Percentiles rank a stretch among this genome's conserved stretches.
These are phyloP conservation scores for Lucinisca nassula DNA, from an alignment of 2,888 invertebrate genomes.

Conservation along the genomic window DNA sequence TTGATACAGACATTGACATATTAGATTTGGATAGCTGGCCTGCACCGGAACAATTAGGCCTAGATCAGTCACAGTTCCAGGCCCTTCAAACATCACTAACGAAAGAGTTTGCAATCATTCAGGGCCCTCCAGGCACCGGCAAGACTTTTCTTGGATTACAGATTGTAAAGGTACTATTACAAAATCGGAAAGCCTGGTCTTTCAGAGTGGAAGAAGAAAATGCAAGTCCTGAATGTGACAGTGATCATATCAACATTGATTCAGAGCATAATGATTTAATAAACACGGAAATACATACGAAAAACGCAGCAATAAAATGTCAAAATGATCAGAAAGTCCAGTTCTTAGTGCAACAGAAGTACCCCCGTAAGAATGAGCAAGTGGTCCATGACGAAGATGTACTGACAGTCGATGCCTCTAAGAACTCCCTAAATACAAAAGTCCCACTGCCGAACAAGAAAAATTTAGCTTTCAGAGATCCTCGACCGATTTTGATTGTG, in stretches of 20 bases:
- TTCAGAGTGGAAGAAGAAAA: not conserved
- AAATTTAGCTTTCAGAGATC: constrained; percentile 9
- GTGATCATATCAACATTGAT: no score
- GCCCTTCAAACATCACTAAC: constrained; percentile 83
- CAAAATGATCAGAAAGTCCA: no score
- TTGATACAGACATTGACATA: not conserved
- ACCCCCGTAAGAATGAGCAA: no score
- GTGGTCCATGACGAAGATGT: no score
- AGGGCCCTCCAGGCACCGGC: constrained; percentile 95
- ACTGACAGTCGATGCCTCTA: no score
- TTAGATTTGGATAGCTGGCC: constrained; percentile 79
- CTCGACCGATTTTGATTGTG: constrained; percentile 84
- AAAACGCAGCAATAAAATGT: no score
- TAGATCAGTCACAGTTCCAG: constrained; percentile 83
- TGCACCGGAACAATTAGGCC: constrained; percentile 65
- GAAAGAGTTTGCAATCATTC: constrained; percentile 84
- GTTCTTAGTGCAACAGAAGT: no score
- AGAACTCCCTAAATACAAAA: no score
- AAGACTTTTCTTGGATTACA: constrained; percentile 94
- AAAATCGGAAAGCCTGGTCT: constrained; percentile 88
- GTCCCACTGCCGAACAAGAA: no score
- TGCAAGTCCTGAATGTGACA: no score
- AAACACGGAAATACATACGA: no score
- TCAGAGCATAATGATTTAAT: no score
- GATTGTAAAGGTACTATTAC: constrained; percentile 91